Evolutionary conservation across 2,113 vertebrate genomes (phyloP).

Genomic region (Ploceus nigricollis): DNA sequence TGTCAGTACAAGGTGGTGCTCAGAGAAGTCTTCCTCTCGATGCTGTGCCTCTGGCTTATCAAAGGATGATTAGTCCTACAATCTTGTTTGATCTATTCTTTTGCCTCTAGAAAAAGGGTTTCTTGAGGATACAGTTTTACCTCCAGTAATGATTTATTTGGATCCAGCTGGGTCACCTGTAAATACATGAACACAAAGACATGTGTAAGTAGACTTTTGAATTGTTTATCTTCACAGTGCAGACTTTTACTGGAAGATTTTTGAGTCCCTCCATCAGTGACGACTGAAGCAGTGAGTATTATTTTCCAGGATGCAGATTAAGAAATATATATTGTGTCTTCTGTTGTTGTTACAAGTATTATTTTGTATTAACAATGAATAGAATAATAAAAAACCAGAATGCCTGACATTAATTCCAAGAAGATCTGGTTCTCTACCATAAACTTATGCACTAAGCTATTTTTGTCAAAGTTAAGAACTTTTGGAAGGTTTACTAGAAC

Average conservation of each 20-base stretch:
- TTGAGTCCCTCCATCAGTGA: background rate
- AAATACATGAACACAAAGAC: constrained; percentile 31
- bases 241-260: background rate
- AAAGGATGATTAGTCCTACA: constrained; percentile 64
- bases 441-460: background rate
- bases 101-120: constrained; percentile 97
- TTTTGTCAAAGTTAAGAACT: background rate
- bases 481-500: background rate
- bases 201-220: background rate
- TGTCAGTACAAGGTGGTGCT: constrained; percentile 61
- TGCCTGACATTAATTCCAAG: background rate
- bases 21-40: constrained; percentile 64
- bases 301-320: background rate
- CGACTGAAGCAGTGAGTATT: background rate
- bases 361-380: background rate
- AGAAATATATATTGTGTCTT: background rate
- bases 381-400: background rate
- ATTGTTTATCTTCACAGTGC: background rate
- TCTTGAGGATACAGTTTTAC: constrained; percentile 98
- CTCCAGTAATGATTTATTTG: constrained; percentile 89
- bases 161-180: constrained; percentile 94
- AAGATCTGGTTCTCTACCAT: background rate
- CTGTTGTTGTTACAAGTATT: background rate
- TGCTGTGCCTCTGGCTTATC: constrained; percentile 62
- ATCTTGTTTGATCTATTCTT: constrained; percentile 80